Evolutionary conservation across 53 echinoderm and acorn worm species (phyloP), one percentile per base, ranked within the genome.

Genomic region (Patiria pectinifera): DNA sequence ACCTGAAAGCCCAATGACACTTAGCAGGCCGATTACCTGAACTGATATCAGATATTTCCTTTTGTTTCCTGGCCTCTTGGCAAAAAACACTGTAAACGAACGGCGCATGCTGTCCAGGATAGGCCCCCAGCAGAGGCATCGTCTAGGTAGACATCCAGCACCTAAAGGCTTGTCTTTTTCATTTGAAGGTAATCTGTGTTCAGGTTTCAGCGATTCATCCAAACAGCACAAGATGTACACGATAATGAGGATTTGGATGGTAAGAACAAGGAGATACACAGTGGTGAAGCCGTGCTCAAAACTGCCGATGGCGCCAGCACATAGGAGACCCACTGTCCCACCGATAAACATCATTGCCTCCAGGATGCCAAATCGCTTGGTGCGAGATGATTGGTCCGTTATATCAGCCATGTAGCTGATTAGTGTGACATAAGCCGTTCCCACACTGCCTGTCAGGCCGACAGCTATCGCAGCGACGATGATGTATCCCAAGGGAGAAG

Each of bases 341-440:
- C 96, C 96, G 13, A 96, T 86, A 19, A 95, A 96, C 72, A 96
- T 82, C 96, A 96, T 96, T 1, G 96, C 94, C 77, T 96, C 95
- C 24, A 96, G 76, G 59, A 96, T 92, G 11, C 96, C 96, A 62
- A 96, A 84, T 13, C 96, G 96, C 78, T 96, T 96, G 53, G 95
- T 96, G 24, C 96, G 89, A 11, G 94, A 86, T 2, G 85, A 60
- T 13, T 82, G 89, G 60, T 92, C 91, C 12, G 96, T 96, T 44
- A 96, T 96, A 66, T 96, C 96, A 2, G 96, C 92, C 75, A 96
- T 94, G 35, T 96, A 96, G 85, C 95, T 96, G 71, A 93, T 87
- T 44, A 95, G 70, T 5, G 92, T 78, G 12, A 96, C 94, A 62
- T 94, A 92, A 70, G 94, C 94, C 6, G 96, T 94, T 61, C 96